Percentiles rank a stretch among this genome's conserved stretches.
These are phyloP conservation scores for Triplophysa tibetana DNA, from an alignment of 2,113 vertebrate species.

Conservation along the genomic window DNA sequence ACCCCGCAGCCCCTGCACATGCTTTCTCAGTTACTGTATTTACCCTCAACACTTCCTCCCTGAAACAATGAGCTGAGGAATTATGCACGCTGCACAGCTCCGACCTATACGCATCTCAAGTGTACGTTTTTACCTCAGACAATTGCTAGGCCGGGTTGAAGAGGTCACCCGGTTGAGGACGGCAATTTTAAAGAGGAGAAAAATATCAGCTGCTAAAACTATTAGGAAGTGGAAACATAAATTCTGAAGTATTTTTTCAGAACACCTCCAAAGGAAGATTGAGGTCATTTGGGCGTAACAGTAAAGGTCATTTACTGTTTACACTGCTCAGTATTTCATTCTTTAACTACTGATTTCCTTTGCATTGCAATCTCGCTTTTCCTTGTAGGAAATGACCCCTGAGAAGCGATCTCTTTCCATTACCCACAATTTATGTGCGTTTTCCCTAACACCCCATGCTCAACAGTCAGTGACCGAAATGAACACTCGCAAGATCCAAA, in stretches of 20 bases:
- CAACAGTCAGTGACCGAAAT: constrained; percentile 23
- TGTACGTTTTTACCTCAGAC: constrained; percentile 72
- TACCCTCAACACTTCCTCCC: constrained; percentile 90
- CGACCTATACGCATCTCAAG: constrained; percentile 61
- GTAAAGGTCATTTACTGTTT: constrained; percentile 76
- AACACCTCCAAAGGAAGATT: constrained; percentile 80
- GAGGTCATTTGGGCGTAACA: constrained; percentile 80
- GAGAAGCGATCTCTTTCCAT: constrained; percentile 72
- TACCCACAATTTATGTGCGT: constrained; percentile 69
- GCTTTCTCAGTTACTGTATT: constrained; percentile 87
- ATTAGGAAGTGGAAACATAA: constrained; percentile 83
- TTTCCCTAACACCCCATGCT: constrained; percentile 58
- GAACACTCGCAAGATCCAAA: not conserved
- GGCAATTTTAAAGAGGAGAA: constrained; percentile 60
- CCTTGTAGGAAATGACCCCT: constrained; percentile 78
- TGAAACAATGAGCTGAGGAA: constrained; percentile 90
- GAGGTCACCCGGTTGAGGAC: constrained; percentile 71
- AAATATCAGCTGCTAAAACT: constrained; percentile 79
- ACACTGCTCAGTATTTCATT: constrained; percentile 77
- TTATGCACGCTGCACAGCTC: constrained; percentile 61
- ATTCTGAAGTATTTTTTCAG: constrained; percentile 71
- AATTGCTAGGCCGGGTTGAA: constrained; percentile 71
- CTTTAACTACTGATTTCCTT: constrained; percentile 82
- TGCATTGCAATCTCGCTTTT: constrained; percentile 70
- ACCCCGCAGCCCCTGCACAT: constrained; percentile 69